A percentile compares a stretch with the other conserved stretches of the same genome.
These are phyloP conservation scores for Morus bassanus DNA, from an alignment of 2,797 vertebrate genomes.

Conservation along the genomic window DNA sequence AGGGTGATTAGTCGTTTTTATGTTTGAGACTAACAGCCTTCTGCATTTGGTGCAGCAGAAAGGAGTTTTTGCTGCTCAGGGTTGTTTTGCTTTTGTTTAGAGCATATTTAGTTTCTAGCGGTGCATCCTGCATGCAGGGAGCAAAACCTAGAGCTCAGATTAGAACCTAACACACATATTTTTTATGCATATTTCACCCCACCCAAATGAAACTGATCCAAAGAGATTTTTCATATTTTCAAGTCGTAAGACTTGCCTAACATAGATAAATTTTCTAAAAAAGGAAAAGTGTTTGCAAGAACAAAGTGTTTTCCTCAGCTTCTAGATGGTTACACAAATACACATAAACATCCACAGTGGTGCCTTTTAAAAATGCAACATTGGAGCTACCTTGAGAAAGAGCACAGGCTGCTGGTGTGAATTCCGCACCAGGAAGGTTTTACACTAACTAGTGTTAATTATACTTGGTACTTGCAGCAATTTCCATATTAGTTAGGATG, in stretches of 20 bases:
- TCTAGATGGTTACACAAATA: not conserved
- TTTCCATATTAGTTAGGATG: not conserved
- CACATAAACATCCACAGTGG: not conserved
- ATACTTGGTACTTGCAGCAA: not conserved
- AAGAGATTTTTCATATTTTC: not conserved
- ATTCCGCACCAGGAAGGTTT: not conserved
- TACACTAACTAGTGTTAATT: not conserved
- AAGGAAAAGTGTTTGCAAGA: not conserved
- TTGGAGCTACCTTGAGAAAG: not conserved
- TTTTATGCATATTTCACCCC: not conserved
- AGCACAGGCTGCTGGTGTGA: not conserved
- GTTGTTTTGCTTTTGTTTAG: not conserved
- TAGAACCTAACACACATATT: not conserved
- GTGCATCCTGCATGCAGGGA: not conserved
- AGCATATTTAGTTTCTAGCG: not conserved
- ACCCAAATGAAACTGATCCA: not conserved
- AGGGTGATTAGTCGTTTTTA: conserved; percentile 59
- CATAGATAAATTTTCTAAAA: not conserved
- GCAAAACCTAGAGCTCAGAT: not conserved
- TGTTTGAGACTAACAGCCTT: conserved; percentile 2
- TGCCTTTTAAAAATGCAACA: not conserved
- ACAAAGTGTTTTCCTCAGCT: not conserved
- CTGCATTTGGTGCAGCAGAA: not conserved
- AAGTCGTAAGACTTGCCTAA: not conserved
- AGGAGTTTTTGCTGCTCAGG: not conserved